Base-by-base conservation (phyloP, 2,113 vertebrate genomes). In the Psittacara wagleri region DNA sequence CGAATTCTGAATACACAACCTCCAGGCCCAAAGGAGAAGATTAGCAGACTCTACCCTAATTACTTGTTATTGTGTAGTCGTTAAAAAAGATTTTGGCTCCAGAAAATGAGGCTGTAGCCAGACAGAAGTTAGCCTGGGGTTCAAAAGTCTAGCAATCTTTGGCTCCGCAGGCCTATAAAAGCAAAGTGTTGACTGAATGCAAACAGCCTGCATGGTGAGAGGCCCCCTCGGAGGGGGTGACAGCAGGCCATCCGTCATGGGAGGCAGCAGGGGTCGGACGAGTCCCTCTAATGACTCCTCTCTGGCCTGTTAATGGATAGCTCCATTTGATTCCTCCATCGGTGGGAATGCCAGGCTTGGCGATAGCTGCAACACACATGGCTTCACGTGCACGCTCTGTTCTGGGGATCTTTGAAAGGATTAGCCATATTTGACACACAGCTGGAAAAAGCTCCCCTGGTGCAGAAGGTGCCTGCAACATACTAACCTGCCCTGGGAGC, bases 141-240 rank as follows among this genome's bases (percentile, higher is more conserved):
- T 98, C 97, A 98, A 92, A 98, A 98, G 97, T 97, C 97, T 98
- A 95, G 96, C 96, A 98, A 94, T 97, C 97, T 97, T 98, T 98
- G 98, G 97, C 98, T 98, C 98, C 97, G 92, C 83, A 92, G 97
- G 94, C 83, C 97, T 98, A 98, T 98, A 98, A 98, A 98, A 98
- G 93, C 85, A 17, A 96, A 98, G 98, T 98, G 98, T 98, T 98
- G 98, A 97, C 95, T 97, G 98, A 98, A 98, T 95, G 91, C 97
- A 98, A 98, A 95, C 98, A 98, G 97, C 92, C 90, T 72, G 93
- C 73, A 31, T 61, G 91, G 92, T 76, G 75, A 96, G 96, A 90
- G 94, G 96, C 95, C 84, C 76, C 67, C 67, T 81, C 8, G 11
- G 72, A 59, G 75, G 76, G 94, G 96, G 87, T 96, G 97, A 97